Percentiles rank a stretch among this genome's conserved stretches.
Evolutionary conservation across 1,140 invertebrate species (phyloP).

Genomic region (Apis laboriosa): DNA sequence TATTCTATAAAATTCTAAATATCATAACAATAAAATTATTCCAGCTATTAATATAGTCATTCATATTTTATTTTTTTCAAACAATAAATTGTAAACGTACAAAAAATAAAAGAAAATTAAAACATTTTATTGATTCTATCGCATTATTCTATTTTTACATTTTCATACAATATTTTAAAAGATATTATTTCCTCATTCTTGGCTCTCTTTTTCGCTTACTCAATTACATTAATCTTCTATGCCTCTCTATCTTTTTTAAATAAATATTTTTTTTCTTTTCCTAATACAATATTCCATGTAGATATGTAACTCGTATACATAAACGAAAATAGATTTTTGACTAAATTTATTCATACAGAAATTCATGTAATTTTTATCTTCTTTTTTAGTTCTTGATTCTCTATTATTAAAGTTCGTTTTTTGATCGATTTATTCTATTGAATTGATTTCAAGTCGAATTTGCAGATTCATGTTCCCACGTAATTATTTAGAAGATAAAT

Average conservation of each 20-base stretch:
- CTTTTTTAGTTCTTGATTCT: not conserved
- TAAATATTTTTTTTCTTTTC: too few species aligned
- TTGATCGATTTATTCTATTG: not conserved
- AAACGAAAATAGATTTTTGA: not conserved
- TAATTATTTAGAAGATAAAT: conserved; percentile 83
- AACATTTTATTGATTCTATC: conserved; percentile 15
- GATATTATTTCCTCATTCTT: not conserved
- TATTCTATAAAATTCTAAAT: not conserved
- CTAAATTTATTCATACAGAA: conserved; percentile 3
- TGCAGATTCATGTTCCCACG: conserved; percentile 69
- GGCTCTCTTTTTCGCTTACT: not conserved
- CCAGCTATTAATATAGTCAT: not conserved
- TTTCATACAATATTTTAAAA: conserved; percentile 23
- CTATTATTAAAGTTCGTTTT: not conserved
- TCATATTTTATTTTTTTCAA: not conserved
- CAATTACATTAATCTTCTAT: not conserved
- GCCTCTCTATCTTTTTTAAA: not conserved
- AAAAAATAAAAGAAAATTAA: not conserved
- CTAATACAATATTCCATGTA: not conserved
- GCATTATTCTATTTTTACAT: conserved; percentile 25
- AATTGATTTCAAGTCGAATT: not conserved
- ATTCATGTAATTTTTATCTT: not conserved
- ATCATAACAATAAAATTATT: not conserved
- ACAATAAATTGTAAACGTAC: not conserved
- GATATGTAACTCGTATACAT: not conserved